A percentile compares a stretch with the other conserved stretches of the same genome.
Evolutionary conservation across 1,140 invertebrate genomes (phyloP).

Genomic region (Chlorops oryzae): DNA sequence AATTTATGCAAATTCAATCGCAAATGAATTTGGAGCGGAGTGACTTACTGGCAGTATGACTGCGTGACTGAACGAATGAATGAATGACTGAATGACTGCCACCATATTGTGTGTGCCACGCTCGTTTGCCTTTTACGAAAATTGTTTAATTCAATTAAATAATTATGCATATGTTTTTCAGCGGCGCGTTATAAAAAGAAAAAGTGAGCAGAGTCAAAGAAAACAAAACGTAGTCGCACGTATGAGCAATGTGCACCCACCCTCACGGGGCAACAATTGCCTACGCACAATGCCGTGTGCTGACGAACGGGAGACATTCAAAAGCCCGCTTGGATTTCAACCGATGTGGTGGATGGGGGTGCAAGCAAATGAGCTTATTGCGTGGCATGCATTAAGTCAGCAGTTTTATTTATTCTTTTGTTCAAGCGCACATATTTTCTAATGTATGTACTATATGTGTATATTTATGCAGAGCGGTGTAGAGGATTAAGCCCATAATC

Average conservation of each 20-base stretch:
- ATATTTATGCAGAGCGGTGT: too few relatives aligned
- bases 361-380: conserved; percentile 10
- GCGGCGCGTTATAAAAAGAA: background rate
- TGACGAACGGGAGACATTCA: background rate
- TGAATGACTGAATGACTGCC: conserved; percentile 7
- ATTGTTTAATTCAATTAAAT: conserved; percentile 14
- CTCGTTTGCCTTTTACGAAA: conserved; percentile 10
- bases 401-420: conserved; percentile 11
- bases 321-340: background rate
- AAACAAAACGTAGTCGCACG: conserved; percentile 8
- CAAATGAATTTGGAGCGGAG: too few relatives aligned
- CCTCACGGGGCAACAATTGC: background rate
- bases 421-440: conserved; percentile 10
- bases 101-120: conserved; percentile 14
- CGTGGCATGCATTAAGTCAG: too few relatives aligned
- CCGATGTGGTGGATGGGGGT: background rate
- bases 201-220: conserved; percentile 9
- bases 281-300: too few relatives aligned
- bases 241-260: conserved; percentile 3
- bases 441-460: too few relatives aligned
- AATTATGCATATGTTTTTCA: conserved; percentile 10
- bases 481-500: too few relatives aligned
- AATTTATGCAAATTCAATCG: too few relatives aligned
- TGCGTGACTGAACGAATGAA: background rate
- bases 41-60: background rate